A percentile compares a stretch with the other conserved stretches of the same genome.
phyloP scores from a whole-genome alignment of 2,797 vertebrate genomes.

The Tragopan temminckii region DNA sequence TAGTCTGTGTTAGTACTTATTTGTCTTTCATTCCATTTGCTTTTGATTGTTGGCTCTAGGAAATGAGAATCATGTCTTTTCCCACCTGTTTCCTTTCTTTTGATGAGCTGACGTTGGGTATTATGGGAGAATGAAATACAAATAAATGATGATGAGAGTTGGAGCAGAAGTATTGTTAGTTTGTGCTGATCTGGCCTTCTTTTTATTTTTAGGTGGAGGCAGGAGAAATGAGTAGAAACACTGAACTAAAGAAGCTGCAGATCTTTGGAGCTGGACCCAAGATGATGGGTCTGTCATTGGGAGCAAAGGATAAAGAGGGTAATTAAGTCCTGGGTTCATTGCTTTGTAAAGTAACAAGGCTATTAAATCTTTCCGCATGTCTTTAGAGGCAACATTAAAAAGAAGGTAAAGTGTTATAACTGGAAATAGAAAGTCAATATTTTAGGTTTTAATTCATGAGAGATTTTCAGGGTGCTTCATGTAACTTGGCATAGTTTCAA shows the following conservation, averaged over 20 bases:
- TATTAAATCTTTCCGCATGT: background rate
- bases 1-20: background rate
- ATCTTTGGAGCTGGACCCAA: slow-evolving; percentile 92
- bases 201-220: slow-evolving; percentile 78
- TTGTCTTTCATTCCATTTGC: background rate
- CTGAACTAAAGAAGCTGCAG: slow-evolving; percentile 93
- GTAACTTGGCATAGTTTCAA: slow-evolving; percentile 17
- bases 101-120: background rate
- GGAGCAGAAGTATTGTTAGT: background rate
- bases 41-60: background rate
- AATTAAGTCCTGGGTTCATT: slow-evolving; percentile 32
- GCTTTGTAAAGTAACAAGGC: background rate
- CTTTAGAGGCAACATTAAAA: background rate
- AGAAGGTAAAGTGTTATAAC: background rate
- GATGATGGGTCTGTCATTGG: slow-evolving; percentile 91
- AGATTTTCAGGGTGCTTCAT: background rate
- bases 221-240: slow-evolving; percentile 88
- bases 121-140: background rate
- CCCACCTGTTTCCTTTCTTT: background rate
- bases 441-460: background rate
- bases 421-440: background rate
- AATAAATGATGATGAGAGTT: background rate
- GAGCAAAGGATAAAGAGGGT: slow-evolving; percentile 87
- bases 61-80: background rate
- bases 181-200: slow-evolving; percentile 58